phyloP scores from a whole-genome alignment of 2,888 invertebrate genomes.

The Artemia sp. region DNA sequence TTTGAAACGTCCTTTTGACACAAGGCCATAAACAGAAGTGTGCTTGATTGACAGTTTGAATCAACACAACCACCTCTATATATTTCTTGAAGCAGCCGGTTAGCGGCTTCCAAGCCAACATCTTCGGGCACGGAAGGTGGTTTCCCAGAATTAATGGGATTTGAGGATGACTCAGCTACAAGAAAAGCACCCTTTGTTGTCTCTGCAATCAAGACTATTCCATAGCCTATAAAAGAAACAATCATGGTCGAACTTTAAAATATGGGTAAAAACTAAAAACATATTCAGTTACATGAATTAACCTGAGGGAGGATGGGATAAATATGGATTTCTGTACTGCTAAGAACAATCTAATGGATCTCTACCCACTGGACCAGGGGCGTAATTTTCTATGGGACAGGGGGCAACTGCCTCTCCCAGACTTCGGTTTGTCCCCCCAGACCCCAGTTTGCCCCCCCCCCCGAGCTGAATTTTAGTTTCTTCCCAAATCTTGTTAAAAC shows the following conservation, averaged over 20 bases:
- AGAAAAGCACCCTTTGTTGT: constrained; percentile 47
- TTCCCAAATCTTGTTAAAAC: too few relatives aligned
- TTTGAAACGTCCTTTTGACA: constrained; percentile 87
- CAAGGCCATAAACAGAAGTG: constrained; percentile 79
- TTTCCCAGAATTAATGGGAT: constrained; percentile 33
- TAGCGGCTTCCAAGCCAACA: constrained; percentile 62
- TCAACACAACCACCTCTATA: constrained; percentile 79
- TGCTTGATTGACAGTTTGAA: constrained; percentile 66
- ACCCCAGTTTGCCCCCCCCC: too few relatives aligned
- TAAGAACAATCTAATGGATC: too few relatives aligned
- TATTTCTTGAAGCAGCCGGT: constrained; percentile 69
- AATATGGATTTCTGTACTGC: too few relatives aligned
- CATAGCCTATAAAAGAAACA: constrained; percentile 48
- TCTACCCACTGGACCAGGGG: too few relatives aligned
- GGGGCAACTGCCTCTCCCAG: too few relatives aligned
- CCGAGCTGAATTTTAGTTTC: too few relatives aligned
- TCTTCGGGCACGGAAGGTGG: constrained; percentile 73
- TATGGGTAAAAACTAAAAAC: too few relatives aligned
- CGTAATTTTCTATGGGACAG: too few relatives aligned
- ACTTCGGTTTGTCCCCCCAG: too few relatives aligned
- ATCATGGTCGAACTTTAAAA: neutral
- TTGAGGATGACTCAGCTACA: constrained; percentile 34
- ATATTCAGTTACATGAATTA: too few relatives aligned
- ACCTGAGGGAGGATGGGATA: too few relatives aligned
- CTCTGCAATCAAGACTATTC: constrained; percentile 73